These are phyloP conservation scores for Chionoecetes opilio DNA, from an alignment of 1,140 invertebrate species.

Conservation along the genomic window DNA sequence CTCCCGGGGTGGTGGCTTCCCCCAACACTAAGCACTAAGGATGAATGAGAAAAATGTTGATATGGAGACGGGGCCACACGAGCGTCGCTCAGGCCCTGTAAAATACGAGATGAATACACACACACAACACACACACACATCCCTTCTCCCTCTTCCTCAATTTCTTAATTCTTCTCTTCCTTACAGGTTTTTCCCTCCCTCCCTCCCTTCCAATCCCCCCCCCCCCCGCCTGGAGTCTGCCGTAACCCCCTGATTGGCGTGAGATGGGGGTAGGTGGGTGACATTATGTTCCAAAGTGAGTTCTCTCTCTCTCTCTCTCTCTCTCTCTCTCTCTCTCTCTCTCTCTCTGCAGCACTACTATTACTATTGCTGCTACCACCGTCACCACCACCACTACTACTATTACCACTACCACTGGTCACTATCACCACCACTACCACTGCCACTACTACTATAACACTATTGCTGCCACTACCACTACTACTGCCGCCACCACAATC, in stretches of 20 bases:
- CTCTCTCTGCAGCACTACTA: background rate
- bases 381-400: background rate
- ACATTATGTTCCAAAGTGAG: background rate
- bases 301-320: constrained; percentile 58
- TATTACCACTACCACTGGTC: background rate
- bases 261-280: background rate
- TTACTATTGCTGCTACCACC: background rate
- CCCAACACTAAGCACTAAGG: too few relatives aligned
- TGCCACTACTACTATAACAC: too few relatives aligned
- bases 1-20: too few relatives aligned
- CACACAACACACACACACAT: too few relatives aligned
- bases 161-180: background rate
- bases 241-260: background rate
- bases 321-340: constrained; percentile 58
- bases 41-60: too few relatives aligned
- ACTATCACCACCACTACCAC: too few relatives aligned
- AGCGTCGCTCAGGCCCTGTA: too few relatives aligned
- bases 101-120: too few relatives aligned
- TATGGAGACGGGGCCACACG: too few relatives aligned
- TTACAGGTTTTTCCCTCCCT: background rate
- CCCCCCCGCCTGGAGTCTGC: background rate
- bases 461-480: too few relatives aligned
- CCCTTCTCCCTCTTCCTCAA: too few relatives aligned
- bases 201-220: background rate
- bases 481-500: too few relatives aligned